These are phyloP conservation scores for Nasonia giraulti DNA, from an alignment of 1,140 invertebrate species.

Conservation along the genomic window DNA sequence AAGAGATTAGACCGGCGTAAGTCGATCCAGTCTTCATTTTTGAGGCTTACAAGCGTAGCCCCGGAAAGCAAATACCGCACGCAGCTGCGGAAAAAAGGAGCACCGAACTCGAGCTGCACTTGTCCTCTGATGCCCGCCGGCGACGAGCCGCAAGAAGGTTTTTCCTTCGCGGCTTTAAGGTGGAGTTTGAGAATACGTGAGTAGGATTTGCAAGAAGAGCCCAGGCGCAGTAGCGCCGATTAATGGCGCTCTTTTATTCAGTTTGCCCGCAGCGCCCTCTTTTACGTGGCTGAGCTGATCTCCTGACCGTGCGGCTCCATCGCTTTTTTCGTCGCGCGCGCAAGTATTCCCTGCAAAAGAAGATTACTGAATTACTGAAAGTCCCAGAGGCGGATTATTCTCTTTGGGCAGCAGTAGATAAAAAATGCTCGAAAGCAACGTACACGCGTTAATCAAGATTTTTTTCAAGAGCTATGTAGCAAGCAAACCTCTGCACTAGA, in stretches of 20 bases:
- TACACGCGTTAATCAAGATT: not conserved
- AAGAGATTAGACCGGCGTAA: not conserved
- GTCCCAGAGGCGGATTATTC: conserved; percentile 9
- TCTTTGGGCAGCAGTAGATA: not conserved
- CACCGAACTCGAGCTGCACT: not conserved
- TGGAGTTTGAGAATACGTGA: conserved; percentile 12
- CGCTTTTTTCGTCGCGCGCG: not conserved
- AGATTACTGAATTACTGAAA: not conserved
- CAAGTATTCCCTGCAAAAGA: not conserved
- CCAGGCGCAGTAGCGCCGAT: not conserved
- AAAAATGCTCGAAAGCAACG: not conserved
- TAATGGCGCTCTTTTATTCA: conserved; percentile 19
- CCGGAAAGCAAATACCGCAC: too few relatives aligned
- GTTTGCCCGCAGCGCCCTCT: not conserved
- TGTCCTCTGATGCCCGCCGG: not conserved
- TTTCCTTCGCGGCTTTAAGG: conserved; percentile 8
- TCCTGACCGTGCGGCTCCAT: not conserved
- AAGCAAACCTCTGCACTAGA: not conserved
- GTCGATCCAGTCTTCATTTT: too few relatives aligned
- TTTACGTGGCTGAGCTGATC: too few relatives aligned
- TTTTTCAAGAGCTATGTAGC: not conserved
- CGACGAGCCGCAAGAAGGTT: not conserved
- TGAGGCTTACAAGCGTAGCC: too few relatives aligned
- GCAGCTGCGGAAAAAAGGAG: not conserved
- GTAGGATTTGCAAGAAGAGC: conserved; percentile 20